These are phyloP conservation scores for Psittacula echo DNA, from an alignment of 2,797 vertebrate species.

Conservation along the genomic window DNA sequence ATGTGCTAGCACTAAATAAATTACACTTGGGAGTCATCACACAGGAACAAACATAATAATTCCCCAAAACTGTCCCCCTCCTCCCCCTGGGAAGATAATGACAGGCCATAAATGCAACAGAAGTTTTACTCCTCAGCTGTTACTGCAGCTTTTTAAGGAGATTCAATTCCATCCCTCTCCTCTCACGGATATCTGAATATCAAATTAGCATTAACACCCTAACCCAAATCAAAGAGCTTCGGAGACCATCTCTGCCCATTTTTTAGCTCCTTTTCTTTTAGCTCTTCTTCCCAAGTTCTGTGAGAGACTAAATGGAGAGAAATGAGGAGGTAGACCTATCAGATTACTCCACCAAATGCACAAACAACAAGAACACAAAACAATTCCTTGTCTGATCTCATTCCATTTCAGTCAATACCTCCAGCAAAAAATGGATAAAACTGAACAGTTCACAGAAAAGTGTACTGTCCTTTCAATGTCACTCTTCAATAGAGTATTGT, in stretches of 20 bases:
- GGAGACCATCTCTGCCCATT: background rate
- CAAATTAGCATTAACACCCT: background rate
- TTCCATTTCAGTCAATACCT: background rate
- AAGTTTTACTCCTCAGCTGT: background rate
- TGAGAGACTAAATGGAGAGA: background rate
- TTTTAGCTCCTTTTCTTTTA: background rate
- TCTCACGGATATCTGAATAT: background rate
- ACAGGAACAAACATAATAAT: rapidly evolving
- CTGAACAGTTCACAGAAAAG: background rate
- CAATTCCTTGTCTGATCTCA: background rate
- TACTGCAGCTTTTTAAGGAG: background rate
- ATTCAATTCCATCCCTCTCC: background rate
- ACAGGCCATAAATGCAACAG: background rate
- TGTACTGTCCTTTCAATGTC: background rate
- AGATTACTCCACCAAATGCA: background rate
- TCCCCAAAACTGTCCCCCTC: background rate
- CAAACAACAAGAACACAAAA: background rate
- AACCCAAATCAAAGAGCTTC: background rate
- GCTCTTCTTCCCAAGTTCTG: background rate
- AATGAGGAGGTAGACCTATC: background rate
- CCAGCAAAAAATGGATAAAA: background rate
- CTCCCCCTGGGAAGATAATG: background rate
- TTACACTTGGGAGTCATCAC: background rate
- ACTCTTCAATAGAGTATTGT: background rate
- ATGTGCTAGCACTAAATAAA: background rate